These are phyloP conservation scores for Halocynthia roretzi DNA, from an alignment of 23 tunicate species.

Conservation along the genomic window DNA sequence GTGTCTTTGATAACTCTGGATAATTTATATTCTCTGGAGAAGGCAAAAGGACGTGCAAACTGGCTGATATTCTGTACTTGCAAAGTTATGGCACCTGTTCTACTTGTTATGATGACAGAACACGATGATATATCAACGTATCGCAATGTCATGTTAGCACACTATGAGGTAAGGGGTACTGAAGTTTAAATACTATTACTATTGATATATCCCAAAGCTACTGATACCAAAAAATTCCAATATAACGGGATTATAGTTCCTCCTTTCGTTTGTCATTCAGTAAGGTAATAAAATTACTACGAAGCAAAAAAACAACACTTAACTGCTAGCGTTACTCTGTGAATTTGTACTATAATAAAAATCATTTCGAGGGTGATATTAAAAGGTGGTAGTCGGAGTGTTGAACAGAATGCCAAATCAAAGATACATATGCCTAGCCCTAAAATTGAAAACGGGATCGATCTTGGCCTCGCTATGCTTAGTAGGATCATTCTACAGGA, in stretches of 20 bases:
- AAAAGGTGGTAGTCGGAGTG: too few species aligned
- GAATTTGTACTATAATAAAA: neutral
- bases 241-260: too few species aligned
- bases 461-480: too few species aligned
- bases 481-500: too few species aligned
- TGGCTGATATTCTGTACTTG: conserved; percentile 39
- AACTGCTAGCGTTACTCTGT: neutral
- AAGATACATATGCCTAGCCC: too few species aligned
- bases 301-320: neutral
- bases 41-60: conserved; percentile 32
- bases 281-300: neutral
- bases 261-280: too few species aligned
- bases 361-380: neutral
- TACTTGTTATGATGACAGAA: conserved; percentile 23
- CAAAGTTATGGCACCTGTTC: conserved; percentile 38
- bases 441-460: too few species aligned
- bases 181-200: too few species aligned
- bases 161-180: conserved; percentile 5
- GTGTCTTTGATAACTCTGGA: conserved; percentile 22
- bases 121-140: conserved; percentile 14
- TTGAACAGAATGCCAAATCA: too few species aligned
- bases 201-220: too few species aligned
- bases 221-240: too few species aligned
- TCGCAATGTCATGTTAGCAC: neutral
- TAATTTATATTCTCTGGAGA: conserved; percentile 27